Percentiles rank a stretch among this genome's conserved stretches.
Evolutionary conservation across 2,888 invertebrate genomes (phyloP).

Genomic region (Cantharis nigra): DNA sequence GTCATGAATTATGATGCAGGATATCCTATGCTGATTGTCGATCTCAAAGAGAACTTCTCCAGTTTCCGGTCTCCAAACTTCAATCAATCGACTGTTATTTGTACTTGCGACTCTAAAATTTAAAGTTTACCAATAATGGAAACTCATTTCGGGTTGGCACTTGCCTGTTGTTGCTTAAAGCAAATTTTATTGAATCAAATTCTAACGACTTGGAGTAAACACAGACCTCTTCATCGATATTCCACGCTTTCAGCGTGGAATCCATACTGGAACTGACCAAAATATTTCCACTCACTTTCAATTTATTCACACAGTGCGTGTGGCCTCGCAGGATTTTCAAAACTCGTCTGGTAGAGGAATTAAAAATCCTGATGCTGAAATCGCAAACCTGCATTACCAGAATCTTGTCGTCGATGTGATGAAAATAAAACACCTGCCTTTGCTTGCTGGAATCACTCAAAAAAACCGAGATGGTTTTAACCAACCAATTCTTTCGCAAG

Average conservation of each 20-base stretch:
- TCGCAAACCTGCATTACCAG: not conserved
- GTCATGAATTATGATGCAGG: not conserved
- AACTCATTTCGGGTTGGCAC: not conserved
- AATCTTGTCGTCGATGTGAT: not conserved
- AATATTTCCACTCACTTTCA: not conserved
- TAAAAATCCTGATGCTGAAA: not conserved
- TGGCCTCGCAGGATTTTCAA: not conserved
- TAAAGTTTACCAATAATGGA: not conserved
- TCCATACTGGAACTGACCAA: not conserved
- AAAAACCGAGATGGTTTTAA: not conserved
- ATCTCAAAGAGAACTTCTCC: not conserved
- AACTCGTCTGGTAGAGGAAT: not conserved
- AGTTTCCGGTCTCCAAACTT: not conserved
- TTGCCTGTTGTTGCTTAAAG: not conserved
- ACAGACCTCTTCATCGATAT: not conserved
- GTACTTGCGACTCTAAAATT: not conserved
- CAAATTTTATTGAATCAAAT: not conserved
- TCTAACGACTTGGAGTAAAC: not conserved
- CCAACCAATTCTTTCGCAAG: not conserved
- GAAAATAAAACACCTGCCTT: not conserved
- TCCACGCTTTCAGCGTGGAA: not conserved
- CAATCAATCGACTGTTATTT: not conserved
- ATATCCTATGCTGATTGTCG: not conserved
- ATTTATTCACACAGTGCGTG: not conserved
- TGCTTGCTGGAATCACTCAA: not conserved